These are phyloP conservation scores for Eupithecia pulchellata DNA, from an alignment of 2,888 invertebrate genomes.

Conservation along the genomic window DNA sequence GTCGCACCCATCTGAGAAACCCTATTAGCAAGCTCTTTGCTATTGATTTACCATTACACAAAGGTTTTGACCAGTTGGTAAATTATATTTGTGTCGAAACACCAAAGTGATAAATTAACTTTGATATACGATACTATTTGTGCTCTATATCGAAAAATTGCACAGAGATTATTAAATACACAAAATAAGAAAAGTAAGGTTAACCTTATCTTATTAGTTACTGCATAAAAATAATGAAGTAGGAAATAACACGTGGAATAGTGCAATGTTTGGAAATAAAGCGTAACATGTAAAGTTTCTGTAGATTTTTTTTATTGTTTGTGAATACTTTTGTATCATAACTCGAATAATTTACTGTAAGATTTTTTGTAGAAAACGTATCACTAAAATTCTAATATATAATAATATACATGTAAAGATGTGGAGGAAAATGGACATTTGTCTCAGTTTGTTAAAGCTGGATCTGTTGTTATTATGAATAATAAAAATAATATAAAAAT, in stretches of 20 bases:
- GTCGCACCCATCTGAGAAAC: no score
- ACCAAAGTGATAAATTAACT: neutral
- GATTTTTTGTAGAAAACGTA: neutral
- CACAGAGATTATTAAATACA: neutral
- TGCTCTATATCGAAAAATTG: neutral
- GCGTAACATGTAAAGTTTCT: neutral
- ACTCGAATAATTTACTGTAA: neutral
- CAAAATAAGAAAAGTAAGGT: neutral
- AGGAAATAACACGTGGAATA: neutral
- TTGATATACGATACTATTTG: neutral
- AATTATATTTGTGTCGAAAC: neutral
- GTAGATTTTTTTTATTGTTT: slow-evolving; percentile 1
- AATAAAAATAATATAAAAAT: neutral
- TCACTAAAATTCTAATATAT: no score
- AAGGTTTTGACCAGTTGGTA: neutral
- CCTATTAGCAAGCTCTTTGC: neutral
- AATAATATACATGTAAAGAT: no score
- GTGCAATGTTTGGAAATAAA: slow-evolving; percentile 1
- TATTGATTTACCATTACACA: neutral
- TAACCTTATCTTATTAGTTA: neutral
- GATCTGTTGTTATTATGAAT: neutral
- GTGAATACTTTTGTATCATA: slow-evolving; percentile 11
- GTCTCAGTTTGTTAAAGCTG: neutral
- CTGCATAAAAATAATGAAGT: neutral
- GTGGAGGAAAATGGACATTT: neutral